Evolutionary conservation across 2,888 invertebrate genomes (phyloP).

Genomic region (Nomada lathburiana): DNA sequence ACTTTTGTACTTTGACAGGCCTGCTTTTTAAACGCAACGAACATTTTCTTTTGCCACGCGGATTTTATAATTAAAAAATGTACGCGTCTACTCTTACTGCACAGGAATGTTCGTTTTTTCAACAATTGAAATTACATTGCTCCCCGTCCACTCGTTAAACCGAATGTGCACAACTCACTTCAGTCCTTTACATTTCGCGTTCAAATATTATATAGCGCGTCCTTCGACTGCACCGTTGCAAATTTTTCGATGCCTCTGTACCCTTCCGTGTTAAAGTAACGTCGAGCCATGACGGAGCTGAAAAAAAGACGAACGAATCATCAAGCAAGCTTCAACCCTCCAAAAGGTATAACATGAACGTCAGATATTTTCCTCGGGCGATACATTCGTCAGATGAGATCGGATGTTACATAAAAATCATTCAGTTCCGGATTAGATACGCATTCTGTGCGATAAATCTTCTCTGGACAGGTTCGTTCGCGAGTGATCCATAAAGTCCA

Average conservation of each 20-base stretch:
- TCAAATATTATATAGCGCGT: no score
- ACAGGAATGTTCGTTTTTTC: no score
- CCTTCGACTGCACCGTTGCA: no score
- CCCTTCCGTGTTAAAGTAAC: no score
- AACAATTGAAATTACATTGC: no score
- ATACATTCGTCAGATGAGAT: not conserved
- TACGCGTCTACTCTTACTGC: not conserved
- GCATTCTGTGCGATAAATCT: conserved; percentile 11
- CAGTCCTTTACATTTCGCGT: no score
- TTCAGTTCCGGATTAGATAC: conserved; percentile 8
- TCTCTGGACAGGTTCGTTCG: not conserved
- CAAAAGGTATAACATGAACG: not conserved
- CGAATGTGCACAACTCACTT: no score
- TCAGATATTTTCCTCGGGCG: not conserved
- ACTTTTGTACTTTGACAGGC: conserved; percentile 9
- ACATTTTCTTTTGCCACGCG: not conserved
- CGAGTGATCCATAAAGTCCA: not conserved
- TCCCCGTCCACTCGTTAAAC: no score
- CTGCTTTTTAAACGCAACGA: not conserved
- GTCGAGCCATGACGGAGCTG: no score
- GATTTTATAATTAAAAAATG: not conserved
- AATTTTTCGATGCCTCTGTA: no score
- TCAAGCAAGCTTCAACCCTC: no score
- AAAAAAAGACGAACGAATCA: no score
- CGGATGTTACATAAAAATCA: conserved; percentile 7